Evolutionary conservation across 2,797 vertebrate species (phyloP), one percentile per base, ranked within the genome.

Genomic region (Silurus lanzhouensis): DNA sequence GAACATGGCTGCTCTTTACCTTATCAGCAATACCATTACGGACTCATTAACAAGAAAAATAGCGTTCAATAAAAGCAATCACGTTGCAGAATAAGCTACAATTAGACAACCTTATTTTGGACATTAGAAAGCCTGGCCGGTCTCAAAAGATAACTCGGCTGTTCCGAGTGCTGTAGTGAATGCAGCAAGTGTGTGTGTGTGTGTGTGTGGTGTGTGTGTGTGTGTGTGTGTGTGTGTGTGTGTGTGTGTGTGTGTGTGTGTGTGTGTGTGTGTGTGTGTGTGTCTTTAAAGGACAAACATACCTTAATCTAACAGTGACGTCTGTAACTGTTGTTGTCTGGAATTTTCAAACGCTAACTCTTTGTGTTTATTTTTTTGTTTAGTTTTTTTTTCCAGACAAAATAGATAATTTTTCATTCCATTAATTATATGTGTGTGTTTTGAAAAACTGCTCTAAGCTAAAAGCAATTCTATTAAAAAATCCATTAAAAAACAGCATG

Each of bases 11-110:
- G 84, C 81, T 91, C 89, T 91, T 88, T 89, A 91, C 91, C 91
- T 94, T 92, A 95, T 95, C 93, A 94, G 92, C 91, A 86, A 92
- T 93, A 93, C 89, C 93, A 93, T 94, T 94, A 94, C 90, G 89
- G 92, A 88, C 94, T 95, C 94, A 95, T 95, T 96, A 95, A 93
- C 90, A 94, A 94, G 94, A 95, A 94, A 95, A 95, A 95, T 95
- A 93, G 93, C 86, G 88, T 93, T 95, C 94, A 93, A 95, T 95
- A 94, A 95, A 95, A 94, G 92, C 93, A 95, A 94, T 95, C 94
- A 94, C 92, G 89, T 91, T 90, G 91, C 90, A 94, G 93, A 95
- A 94, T 93, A 94, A 95, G 94, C 93, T 92, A 94, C 94, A 95
- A 95, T 95, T 95, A 95, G 95, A 94, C 93, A 94, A 92, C 93